Base-by-base conservation (phyloP, 2,888 invertebrate species). In the Furcula furcula region DNA sequence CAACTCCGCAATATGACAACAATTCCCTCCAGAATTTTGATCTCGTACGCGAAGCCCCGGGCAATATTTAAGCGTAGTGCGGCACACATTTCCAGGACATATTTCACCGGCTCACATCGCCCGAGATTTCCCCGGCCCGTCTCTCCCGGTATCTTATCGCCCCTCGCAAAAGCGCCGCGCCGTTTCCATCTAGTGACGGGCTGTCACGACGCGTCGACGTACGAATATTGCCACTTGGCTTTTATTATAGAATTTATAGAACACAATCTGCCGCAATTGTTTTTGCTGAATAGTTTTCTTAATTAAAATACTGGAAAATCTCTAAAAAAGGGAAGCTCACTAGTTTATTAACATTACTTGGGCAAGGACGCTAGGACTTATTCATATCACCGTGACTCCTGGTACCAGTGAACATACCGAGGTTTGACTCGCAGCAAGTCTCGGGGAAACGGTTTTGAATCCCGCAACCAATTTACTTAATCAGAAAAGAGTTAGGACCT, bases 1-100 rank as follows among this genome's bases (percentile, higher is more conserved):
- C 21, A 13, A 31, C 33, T 31, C 40, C 40, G 39, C 46, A 57
- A 46, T 54, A 56, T 37, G 40, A 44, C 43, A 54, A 38, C 38
- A 29, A 35, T 57, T 32, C 29, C 23, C 39, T 40, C 34, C 39
- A 39, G 35, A 21, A 36, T 40, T 42, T 34, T 46, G 40, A 49
- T 48, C 44, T 59, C 52, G 42, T 48, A 39, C 52, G 40, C 16
- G 36, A 31, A 20, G 44, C 31, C 35, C 40, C 31, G 46, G 32
- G 46, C 35, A 48, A 54, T 56, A 60, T 60, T 47, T 56, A 48
- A 54, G 40, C 53, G 48, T 38, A 46, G 46, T 36, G 41, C 42
- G 43, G 39, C 43, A 44, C 55, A 51, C 46, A 46, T 60, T 57
- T 50, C 38, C 51, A 39, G 42, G 48, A 60, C 61, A 54, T 60